Evolutionary conservation across 37 sponge, comb jelly and placozoan species (phyloP).

Genomic region (Chondrilla cf. caribensis): DNA sequence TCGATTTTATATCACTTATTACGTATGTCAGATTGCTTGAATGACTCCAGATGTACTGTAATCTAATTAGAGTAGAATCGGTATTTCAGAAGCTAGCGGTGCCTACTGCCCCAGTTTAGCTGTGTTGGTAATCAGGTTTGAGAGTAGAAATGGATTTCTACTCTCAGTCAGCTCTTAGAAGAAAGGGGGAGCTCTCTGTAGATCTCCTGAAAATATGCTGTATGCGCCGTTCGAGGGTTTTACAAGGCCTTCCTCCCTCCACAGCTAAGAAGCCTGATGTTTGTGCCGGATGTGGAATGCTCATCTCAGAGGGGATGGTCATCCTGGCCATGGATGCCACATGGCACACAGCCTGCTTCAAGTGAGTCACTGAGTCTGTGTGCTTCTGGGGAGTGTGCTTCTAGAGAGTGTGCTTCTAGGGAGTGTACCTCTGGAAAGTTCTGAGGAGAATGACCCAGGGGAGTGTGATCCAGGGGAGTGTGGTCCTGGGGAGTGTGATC

Average conservation of each 20-base stretch:
- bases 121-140: too few relatives aligned
- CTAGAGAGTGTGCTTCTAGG: background rate
- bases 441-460: background rate
- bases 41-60: too few relatives aligned
- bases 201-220: conserved; percentile 12
- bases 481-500: too few relatives aligned
- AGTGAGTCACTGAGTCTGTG: conserved; percentile 15
- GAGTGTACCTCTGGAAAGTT: background rate
- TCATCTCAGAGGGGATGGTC: conserved; percentile 3
- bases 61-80: too few relatives aligned
- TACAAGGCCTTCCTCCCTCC: background rate
- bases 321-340: conserved; percentile 53
- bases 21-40: too few relatives aligned
- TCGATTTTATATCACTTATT: too few relatives aligned
- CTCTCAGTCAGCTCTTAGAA: background rate
- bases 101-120: too few relatives aligned
- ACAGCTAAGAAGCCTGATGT: conserved; percentile 11
- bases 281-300: background rate
- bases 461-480: too few relatives aligned
- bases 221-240: background rate
- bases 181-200: conserved; percentile 14
- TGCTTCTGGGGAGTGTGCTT: background rate
- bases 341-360: conserved; percentile 76
- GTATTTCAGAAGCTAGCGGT: too few relatives aligned
- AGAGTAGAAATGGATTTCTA: background rate